Percentiles rank a stretch among this genome's conserved stretches.
These are phyloP conservation scores for Forbesichthys papilliferus DNA, from an alignment of 2,113 vertebrate species.

Conservation along the genomic window DNA sequence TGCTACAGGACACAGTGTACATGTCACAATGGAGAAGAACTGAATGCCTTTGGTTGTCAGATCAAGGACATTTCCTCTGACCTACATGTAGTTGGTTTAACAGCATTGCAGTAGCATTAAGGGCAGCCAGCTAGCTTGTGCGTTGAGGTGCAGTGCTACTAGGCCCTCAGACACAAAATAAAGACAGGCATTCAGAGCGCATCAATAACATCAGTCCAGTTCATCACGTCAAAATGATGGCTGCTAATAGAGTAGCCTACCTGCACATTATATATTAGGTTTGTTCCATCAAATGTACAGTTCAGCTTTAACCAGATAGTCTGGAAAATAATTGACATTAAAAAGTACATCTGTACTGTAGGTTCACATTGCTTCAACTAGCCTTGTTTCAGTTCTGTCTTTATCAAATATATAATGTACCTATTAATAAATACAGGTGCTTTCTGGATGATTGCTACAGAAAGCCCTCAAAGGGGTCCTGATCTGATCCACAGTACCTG, in stretches of 20 bases:
- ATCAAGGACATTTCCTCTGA: slow-evolving; percentile 10
- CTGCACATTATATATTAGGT: slow-evolving; percentile 15
- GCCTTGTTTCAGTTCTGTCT: slow-evolving; percentile 17
- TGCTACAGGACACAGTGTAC: neutral
- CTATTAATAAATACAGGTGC: slow-evolving; percentile 26
- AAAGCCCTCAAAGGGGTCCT: slow-evolving; percentile 31
- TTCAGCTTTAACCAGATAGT: slow-evolving; percentile 1
- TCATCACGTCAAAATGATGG: neutral
- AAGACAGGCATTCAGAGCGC: slow-evolving; percentile 8
- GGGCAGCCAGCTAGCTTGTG: slow-evolving; percentile 23
- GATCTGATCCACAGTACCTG: slow-evolving; percentile 38
- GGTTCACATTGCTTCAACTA: slow-evolving; percentile 1
- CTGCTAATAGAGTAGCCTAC: slow-evolving; percentile 22
- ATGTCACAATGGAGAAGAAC: neutral
- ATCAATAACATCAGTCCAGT: slow-evolving; percentile 2
- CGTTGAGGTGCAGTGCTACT: slow-evolving; percentile 24
- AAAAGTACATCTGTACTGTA: neutral
- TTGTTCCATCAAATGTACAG: slow-evolving; percentile 16
- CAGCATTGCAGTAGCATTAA: slow-evolving; percentile 26
- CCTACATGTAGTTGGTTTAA: slow-evolving; percentile 13
- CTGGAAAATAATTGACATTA: slow-evolving; percentile 6
- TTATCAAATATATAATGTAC: slow-evolving; percentile 31
- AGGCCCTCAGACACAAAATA: neutral
- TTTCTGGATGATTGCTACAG: slow-evolving; percentile 27
- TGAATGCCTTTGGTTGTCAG: neutral